Evolutionary conservation across 2,888 invertebrate genomes (phyloP), one percentile per base, ranked within the genome.

Genomic region (Dolichopus griseipennis): DNA sequence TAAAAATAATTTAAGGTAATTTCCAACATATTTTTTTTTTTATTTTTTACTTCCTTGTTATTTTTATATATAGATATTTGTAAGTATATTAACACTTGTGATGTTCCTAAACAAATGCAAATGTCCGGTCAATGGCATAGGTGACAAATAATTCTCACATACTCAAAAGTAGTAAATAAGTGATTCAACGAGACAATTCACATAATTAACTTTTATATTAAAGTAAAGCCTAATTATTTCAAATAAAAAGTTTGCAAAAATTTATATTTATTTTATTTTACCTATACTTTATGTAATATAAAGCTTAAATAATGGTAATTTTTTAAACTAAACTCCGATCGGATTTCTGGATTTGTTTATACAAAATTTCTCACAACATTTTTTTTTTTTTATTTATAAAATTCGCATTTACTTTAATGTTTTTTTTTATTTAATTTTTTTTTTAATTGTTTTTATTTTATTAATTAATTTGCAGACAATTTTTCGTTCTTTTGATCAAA

Each of bases 61-160:
- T 52, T 52, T 52, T 52, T n/a, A 52, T 15, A 52, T n/a, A 52
- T 52, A 52, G 52, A 18, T 52, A 52, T 52, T 52, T 52, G 15
- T 52, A 52, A 52, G 52, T 52, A 52, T 52, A 52, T 52, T 52
- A 52, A 15, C 52, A 52, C 52, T 52, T 52, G 52, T 52, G 15
- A 15, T 52, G 52, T 52, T 52, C 52, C 52, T 52, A 52, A 52
- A 52, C 52, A 52, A 52, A 52, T 52, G 52, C 52, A 52, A 52
- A 52, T 52, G 52, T 52, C 52, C 52, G 52, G 52, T 52, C 52
- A 52, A 52, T 52, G 52, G 52, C 52, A 52, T 52, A 52, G 52
- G 52, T 52, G 52, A 52, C 52, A 52, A 52, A 52, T 52, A 18
- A 15, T 52, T 52, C 18, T 52, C 15, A 43, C 43, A 52, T 52